Percentiles rank a stretch among this genome's conserved stretches.
Evolutionary conservation across 2,113 vertebrate genomes (phyloP).

Genomic region (Ovis canadensis): DNA sequence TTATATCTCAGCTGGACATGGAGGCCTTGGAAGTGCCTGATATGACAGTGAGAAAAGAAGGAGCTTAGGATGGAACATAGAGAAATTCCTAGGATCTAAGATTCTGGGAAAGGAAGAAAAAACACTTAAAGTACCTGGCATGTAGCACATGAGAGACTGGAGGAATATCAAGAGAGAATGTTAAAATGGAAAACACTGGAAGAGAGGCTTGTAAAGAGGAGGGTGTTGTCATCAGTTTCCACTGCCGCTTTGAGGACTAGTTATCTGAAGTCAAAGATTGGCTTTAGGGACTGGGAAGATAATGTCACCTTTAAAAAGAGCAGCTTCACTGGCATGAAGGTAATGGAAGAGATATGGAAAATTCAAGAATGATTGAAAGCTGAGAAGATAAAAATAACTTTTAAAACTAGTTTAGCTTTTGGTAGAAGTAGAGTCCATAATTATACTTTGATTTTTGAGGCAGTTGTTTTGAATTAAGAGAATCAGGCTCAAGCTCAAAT

Average conservation of each 20-base stretch:
- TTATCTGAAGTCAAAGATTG: background rate
- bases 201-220: background rate
- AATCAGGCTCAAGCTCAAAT: background rate
- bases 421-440: background rate
- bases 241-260: background rate
- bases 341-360: background rate
- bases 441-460: background rate
- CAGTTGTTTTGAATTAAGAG: background rate
- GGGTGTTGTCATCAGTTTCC: background rate
- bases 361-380: background rate
- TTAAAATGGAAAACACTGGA: background rate
- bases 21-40: background rate
- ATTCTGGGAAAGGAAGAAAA: background rate
- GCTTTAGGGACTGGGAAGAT: background rate
- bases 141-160: background rate
- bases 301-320: background rate
- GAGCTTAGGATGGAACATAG: background rate
- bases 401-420: background rate
- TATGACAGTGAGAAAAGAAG: background rate
- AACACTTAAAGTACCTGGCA: background rate
- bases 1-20: background rate
- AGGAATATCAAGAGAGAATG: background rate
- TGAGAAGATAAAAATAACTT: background rate
- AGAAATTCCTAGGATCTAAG: background rate
- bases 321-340: background rate